These are phyloP conservation scores for Willowsia nigromaculata DNA, from an alignment of 2,888 invertebrate genomes.

Conservation along the genomic window DNA sequence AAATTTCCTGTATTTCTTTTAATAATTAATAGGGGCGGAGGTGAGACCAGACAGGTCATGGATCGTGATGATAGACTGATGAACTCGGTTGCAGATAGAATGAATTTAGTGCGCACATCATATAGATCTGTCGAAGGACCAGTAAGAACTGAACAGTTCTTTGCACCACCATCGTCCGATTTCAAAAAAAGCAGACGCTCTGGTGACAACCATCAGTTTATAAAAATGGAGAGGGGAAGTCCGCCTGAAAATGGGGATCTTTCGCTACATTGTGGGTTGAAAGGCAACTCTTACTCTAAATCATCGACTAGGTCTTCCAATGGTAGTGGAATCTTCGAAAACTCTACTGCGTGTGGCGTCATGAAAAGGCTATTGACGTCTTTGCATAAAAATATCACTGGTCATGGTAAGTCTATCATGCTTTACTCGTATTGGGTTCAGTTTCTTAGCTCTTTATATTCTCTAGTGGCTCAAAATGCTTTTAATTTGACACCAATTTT, in stretches of 20 bases:
- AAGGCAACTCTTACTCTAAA: background rate
- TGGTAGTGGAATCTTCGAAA: background rate
- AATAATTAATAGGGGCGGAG: too few species aligned
- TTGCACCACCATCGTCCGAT: background rate
- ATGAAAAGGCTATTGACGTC: background rate
- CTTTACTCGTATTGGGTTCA: background rate
- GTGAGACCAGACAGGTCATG: too few species aligned
- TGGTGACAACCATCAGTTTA: background rate
- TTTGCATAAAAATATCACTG: slow-evolving; percentile 30
- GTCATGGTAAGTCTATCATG: slow-evolving; percentile 1
- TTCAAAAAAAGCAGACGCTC: background rate
- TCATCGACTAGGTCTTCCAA: background rate
- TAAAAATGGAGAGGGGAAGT: background rate
- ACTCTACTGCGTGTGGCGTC: background rate
- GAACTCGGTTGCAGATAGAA: background rate
- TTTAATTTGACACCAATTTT: background rate
- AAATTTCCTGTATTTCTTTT: too few species aligned
- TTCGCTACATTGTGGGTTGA: background rate
- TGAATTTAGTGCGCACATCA: background rate
- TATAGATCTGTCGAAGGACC: background rate
- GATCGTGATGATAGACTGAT: background rate
- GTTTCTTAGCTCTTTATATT: background rate
- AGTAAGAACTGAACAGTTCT: background rate
- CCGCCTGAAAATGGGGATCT: background rate
- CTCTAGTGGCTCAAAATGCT: background rate